Evolutionary conservation across 2,797 vertebrate genomes (phyloP), one percentile per base, ranked within the genome.

Genomic region (Chelon auratus): DNA sequence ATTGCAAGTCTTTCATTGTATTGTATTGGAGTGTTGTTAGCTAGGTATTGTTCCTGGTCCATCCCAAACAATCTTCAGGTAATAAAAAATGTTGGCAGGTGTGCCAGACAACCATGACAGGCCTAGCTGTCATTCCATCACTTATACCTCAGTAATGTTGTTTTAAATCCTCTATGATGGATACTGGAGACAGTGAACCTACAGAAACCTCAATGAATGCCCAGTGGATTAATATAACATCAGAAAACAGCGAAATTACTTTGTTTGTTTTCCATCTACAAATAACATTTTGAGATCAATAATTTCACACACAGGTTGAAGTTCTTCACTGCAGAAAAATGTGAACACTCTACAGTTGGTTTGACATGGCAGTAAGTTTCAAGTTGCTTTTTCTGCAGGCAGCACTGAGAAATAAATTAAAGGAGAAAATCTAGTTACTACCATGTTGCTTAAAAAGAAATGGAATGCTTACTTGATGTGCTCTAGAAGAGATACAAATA

Each of bases 131-230:
- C 72, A 70, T 65, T 81, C 70, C 63, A 56, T 88, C 73, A 82
- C 82, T 79, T 80, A 75, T 61, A 52, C 65, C 67, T 62, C 62
- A 61, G 75, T 76, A 74, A 88, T 85, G 68, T 2, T 50, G 30
- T 80, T 86, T 82, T 62, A 77, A 77, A 75, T 87, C 80, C 77
- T 80, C 60, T 30, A 2, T 58, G 75, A 85, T 82, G 72, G 65
- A 76, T 33, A 14, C 37, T 26, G 47, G 54, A 77, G 57, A 42
- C 40, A 43, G 62, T 62, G 61, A 37, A 72, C 20, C n/a, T 9
- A 33, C 42, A 1, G 48, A 11, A 58, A 51, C 22, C 18, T 5
- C 55, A 51, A 33, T 60, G 40, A 70, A 30, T 18, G 42, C 43
- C 36, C 12, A 53, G 14, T 15, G 20, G 30, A 9, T 26, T 18